Evolutionary conservation across 2,797 vertebrate genomes (phyloP), one percentile per base, ranked within the genome.

Genomic region (Siniperca undulata): DNA sequence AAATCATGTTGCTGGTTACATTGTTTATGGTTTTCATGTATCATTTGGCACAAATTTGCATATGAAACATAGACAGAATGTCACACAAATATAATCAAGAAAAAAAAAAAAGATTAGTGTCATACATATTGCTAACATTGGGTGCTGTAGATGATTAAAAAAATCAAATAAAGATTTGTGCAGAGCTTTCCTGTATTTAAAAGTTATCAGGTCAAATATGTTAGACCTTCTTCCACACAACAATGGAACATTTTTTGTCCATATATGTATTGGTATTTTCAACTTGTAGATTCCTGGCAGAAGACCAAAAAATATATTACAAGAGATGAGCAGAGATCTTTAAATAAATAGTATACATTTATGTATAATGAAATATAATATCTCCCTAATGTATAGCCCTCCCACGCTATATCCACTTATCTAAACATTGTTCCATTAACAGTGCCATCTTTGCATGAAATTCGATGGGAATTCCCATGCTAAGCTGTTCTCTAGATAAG

Each of bases 361-460:
- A 66, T 36, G 20, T 61, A 27, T 71, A 69, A 71, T 83, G 36
- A 72, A 78, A 74, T 74, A 34, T 56, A 79, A 84, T 79, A 64
- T 83, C 38, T 87, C 74, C 59, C 71, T 75, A 22, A 86, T 81
- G 76, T 70, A 69, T 48, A 67, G 48, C 74, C 48, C 62, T 81
- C 72, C 74, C 44, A 81, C 67, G 2, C 59, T n/a, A 17, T 17
- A 42, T 64, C 58, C 80, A 42, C 73, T 75, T 81, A 77, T 80
- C 67, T 52, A 60, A 81, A 82, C 65, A 22, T 61, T 27, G 83
- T 36, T 77, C 69, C 66, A 53, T 59, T 70, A 74, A 74, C n/a
- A 52, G 73, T 69, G 77, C 59, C 30, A 30, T 74, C 53, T 58
- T 38, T 87, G 81, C 85, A 88, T 89, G 81, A 72, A 76, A 78